phyloP scores from a whole-genome alignment of 2,113 vertebrate genomes.

The Drymodes brunneopygia region DNA sequence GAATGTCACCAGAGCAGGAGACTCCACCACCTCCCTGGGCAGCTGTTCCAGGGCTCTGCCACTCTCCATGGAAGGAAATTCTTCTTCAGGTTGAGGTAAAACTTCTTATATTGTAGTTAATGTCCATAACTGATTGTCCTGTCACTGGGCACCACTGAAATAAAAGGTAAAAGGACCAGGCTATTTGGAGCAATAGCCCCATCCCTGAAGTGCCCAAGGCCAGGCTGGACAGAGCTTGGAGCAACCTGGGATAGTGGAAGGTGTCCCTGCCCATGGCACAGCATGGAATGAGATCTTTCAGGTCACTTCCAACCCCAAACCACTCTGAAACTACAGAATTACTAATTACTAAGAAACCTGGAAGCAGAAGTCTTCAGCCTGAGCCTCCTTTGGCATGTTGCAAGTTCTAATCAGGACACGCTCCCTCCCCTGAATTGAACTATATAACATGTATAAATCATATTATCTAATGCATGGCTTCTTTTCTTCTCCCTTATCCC shows the following conservation, averaged over 20 bases:
- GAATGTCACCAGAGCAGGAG: neutral
- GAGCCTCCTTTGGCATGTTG: neutral
- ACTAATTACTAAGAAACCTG: neutral
- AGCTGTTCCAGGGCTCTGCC: neutral
- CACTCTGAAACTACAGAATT: neutral
- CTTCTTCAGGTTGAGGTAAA: neutral
- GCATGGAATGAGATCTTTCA: neutral
- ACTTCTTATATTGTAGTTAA: neutral
- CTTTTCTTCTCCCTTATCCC: neutral
- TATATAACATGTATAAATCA: neutral
- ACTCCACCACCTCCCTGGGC: neutral
- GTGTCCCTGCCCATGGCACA: neutral
- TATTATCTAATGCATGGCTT: neutral
- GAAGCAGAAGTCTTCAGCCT: neutral
- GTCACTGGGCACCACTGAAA: neutral
- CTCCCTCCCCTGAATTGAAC: neutral
- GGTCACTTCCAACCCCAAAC: neutral
- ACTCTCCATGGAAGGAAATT: neutral
- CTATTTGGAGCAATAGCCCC: neutral
- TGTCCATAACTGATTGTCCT: neutral
- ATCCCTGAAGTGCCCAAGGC: neutral
- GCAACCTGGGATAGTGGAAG: too few species aligned
- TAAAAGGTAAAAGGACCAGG: neutral
- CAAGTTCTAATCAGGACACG: neutral
- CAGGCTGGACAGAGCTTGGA: neutral